These are phyloP conservation scores for Acrocephalus arundinaceus DNA, from an alignment of 2,113 vertebrate genomes.

Conservation along the genomic window DNA sequence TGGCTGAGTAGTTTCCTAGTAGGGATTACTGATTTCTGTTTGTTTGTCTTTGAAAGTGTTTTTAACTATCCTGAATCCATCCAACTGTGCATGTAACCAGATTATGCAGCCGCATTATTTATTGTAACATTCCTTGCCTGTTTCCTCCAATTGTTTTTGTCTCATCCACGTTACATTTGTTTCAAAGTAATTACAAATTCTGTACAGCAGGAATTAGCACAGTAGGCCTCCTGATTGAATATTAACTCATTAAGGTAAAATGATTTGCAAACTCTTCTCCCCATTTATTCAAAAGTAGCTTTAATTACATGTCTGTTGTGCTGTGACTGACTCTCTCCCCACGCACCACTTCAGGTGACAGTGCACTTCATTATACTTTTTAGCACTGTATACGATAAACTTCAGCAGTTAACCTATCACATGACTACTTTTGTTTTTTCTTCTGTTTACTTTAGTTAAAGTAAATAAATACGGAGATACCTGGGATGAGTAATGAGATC, in stretches of 20 bases:
- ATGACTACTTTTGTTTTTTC: not conserved
- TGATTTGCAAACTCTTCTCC: not conserved
- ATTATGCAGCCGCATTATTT: conserved; percentile 25
- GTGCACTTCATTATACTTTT: not conserved
- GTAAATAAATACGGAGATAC: conserved; percentile 86
- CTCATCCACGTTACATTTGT: not conserved
- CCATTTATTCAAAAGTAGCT: not conserved
- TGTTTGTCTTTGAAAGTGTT: not conserved
- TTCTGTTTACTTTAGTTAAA: conserved; percentile 72
- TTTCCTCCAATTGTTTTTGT: conserved; percentile 54
- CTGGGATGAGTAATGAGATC: conserved; percentile 81
- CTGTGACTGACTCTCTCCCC: not conserved
- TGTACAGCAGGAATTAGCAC: not conserved
- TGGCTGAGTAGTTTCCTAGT: conserved; percentile 27
- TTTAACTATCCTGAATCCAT: not conserved
- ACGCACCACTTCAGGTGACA: not conserved
- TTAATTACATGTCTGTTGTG: not conserved
- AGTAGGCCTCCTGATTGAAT: not conserved
- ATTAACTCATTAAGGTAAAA: not conserved
- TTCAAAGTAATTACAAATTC: conserved; percentile 15
- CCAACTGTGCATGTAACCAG: not conserved
- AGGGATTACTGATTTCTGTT: not conserved
- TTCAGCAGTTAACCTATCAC: not conserved
- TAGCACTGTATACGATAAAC: not conserved
- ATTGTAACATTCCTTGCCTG: conserved; percentile 5